A percentile compares a stretch with the other conserved stretches of the same genome.
phyloP scores from a whole-genome alignment of 2,888 invertebrate species.

The Galeruca laticollis region DNA sequence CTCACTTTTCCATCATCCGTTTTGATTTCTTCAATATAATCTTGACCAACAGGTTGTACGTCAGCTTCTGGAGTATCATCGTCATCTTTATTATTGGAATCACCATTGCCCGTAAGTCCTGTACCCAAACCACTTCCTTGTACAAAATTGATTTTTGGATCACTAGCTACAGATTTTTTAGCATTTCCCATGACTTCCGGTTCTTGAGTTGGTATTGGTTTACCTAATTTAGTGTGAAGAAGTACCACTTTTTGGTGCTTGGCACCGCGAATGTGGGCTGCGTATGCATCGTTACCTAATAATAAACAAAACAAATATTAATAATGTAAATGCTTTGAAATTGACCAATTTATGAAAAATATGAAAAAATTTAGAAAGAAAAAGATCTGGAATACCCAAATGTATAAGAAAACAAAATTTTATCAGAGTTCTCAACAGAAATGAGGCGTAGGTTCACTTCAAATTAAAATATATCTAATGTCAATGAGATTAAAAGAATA shows the following conservation, averaged over 20 bases:
- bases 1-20: conserved; percentile 87
- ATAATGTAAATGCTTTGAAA: too few species aligned
- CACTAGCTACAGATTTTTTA: conserved; percentile 71
- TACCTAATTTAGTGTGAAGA: conserved; percentile 95
- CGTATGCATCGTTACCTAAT: conserved; percentile 96
- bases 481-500: too few species aligned
- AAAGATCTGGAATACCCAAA: too few species aligned
- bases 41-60: conserved; percentile 93
- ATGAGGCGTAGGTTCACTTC: too few species aligned
- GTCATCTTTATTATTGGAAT: conserved; percentile 67
- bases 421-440: too few species aligned
- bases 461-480: too few species aligned
- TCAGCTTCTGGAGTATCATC: conserved; percentile 77
- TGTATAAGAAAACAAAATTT: too few species aligned
- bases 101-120: conserved; percentile 63
- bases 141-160: conserved; percentile 88
- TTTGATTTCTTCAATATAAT: conserved; percentile 97
- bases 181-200: conserved; percentile 84
- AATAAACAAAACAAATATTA: not conserved
- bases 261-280: conserved; percentile 96
- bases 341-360: too few species aligned
- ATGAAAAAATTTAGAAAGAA: too few species aligned
- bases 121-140: conserved; percentile 81
- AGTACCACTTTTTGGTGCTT: conserved; percentile 99
- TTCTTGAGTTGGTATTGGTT: conserved; percentile 96